Evolutionary conservation across 2,888 invertebrate genomes (phyloP), one percentile per base, ranked within the genome.

Genomic region (Sicus ferrugineus): DNA sequence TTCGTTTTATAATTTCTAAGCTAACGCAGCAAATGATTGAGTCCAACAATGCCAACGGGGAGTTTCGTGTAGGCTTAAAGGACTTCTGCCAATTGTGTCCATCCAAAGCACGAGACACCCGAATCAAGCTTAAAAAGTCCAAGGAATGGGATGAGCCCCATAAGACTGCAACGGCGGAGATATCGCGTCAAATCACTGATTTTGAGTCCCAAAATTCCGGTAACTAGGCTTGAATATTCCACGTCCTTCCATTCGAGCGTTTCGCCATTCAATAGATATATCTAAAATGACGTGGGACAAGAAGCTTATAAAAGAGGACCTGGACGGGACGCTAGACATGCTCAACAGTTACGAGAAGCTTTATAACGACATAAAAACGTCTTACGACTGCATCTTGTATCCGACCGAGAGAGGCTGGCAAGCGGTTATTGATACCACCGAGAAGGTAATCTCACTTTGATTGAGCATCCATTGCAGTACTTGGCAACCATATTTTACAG

Each of bases 381-480:
- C 94, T 5, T 96, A 93, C 83, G 99, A 99, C 85, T 96, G 97
- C 86, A 89, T 99, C 64, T 89, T 98, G 31, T 98, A 95, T 85
- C 89, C 96, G 80, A 96, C 98, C 86, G 97, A 97, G n/a, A 87
- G 88, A 28, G 90, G 92, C 34, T 98, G 97, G 97, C 90, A 78
- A 54, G 77, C 82, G 11, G 79, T 84, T 16, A 80, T 86, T 23
- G 86, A 86, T 71, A 82, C 78, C 21, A 79, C 81, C 2, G 80
- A 85, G 71, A 74, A 79, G 73, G 80, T 80, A 75, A 68, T 59
- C 68, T 56, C 56, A 54, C 64, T 67, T 64, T 34, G 14, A 70
- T 56, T 69, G n/a, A 67, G 63, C 52, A 38, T 72, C 79, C 0
- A 62, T 5, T 66, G 31, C 23, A 11, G 6, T 19, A 11, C 16